Base-by-base conservation (phyloP, 2,888 invertebrate species). In the Diarsia dahlii region DNA sequence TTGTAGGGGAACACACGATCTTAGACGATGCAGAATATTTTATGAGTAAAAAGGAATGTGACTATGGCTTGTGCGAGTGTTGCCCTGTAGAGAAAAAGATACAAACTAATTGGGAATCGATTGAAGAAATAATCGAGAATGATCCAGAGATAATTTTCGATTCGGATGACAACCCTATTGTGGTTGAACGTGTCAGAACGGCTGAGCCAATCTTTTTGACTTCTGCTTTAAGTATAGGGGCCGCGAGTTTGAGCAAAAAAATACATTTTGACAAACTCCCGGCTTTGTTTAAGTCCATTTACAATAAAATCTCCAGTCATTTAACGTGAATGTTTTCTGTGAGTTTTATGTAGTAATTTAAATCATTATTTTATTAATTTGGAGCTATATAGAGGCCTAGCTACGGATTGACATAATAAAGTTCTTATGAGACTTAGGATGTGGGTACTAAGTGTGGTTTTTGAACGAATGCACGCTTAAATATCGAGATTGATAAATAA, bases 111-210 rank as follows among this genome's bases (percentile, higher is more conserved):
- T 96, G 96, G 96, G 88, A 94, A 73, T 93, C 94, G 0, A 95
- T 96, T 45, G 96, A 95, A 88, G 94, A 95, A 71, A 95, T 95
- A 1, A 96, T 96, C n/a, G 96, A 96, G 68, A 95, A 96, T 63
- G 96, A 96, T 88, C 95, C 96, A 3, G 96, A 96, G 84, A 96
- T 96, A 1, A 96, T 96, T 79, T 96, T 96, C 88, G 96, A 96
- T 91, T 84, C 90, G 15, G 94, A 96, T 34, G 94, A 95, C 63
- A 95, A 95, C 81, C 95, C 95, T 18, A 94, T 95, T 13, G 88
- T 95, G 2, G 94, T 95, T 3, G 94, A 95, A 75, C 92, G 91
- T 6, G 89, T 92, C 1, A 90, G 87, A 48, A 88, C 89, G 15
- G 63, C 67, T 62, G 87, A 85, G 18, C 81, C 86, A 0, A 76